phyloP scores from a whole-genome alignment of 2,888 invertebrate species.

The Pterostichus niger region DNA sequence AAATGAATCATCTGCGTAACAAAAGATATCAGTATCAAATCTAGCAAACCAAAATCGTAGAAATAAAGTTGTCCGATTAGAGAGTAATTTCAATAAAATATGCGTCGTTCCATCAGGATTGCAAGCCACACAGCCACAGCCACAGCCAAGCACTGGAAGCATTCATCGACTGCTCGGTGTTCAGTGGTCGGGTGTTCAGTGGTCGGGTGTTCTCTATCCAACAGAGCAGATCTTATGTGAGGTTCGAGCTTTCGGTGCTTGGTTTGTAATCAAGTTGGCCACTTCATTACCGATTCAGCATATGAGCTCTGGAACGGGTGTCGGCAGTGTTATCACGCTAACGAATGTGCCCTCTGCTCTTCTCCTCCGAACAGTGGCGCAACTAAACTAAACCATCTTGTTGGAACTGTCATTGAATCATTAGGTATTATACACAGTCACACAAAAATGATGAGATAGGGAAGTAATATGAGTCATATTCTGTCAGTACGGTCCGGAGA shows the following conservation, averaged over 20 bases:
- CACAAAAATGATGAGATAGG: neutral
- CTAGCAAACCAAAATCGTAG: slow-evolving; percentile 7
- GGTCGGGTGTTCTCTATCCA: neutral
- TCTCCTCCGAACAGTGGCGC: neutral
- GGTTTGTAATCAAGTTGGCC: slow-evolving; percentile 37
- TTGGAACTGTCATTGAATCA: neutral
- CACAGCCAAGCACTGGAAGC: neutral
- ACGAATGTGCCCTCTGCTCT: slow-evolving; percentile 12
- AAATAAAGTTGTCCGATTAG: neutral
- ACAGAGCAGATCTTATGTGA: neutral
- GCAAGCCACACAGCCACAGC: no score
- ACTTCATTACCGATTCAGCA: slow-evolving; percentile 55
- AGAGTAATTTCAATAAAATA: slow-evolving; percentile 44
- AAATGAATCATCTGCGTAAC: neutral
- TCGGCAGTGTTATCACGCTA: slow-evolving; percentile 27
- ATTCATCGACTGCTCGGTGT: neutral
- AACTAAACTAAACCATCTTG: neutral
- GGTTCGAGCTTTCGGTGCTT: slow-evolving; percentile 15
- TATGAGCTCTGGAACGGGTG: slow-evolving; percentile 25
- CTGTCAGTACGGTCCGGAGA: no score
- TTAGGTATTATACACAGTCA: no score
- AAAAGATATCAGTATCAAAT: neutral
- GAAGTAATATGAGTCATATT: no score
- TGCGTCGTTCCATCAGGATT: slow-evolving; percentile 9
- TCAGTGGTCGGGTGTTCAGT: neutral